Evolutionary conservation across 2,888 invertebrate genomes (phyloP).

Genomic region (Ectemnius continuus): DNA sequence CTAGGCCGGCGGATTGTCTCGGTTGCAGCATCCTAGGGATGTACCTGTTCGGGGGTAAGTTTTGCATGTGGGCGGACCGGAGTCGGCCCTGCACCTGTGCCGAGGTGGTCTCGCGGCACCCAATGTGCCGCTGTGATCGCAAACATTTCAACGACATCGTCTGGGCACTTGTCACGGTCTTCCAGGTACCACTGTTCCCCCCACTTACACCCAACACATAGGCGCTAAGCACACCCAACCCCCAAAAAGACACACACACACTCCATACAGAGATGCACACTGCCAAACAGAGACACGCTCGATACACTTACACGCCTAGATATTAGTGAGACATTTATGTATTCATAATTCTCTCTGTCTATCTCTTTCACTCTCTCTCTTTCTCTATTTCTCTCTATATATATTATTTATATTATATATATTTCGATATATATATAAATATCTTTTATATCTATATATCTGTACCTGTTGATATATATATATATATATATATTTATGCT

Average conservation of each 20-base stretch:
- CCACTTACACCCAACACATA: conserved; percentile 38
- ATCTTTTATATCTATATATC: conserved; percentile 23
- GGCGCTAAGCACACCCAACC: neutral
- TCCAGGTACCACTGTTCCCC: conserved; percentile 86
- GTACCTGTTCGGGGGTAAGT: conserved; percentile 99
- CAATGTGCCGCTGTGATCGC: conserved; percentile 96
- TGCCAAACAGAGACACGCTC: conserved; percentile 25
- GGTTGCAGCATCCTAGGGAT: conserved; percentile 97
- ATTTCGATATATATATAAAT: conserved; percentile 5
- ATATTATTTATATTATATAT: conserved; percentile 10
- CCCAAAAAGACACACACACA: too few species aligned
- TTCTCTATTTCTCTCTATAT: conserved; percentile 22
- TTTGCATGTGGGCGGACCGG: conserved; percentile 97
- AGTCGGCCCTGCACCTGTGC: conserved; percentile 94
- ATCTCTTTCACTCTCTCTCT: conserved; percentile 22
- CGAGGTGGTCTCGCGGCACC: conserved; percentile 92
- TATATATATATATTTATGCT: conserved; percentile 21
- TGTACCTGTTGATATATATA: conserved; percentile 26
- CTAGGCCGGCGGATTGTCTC: conserved; percentile 77
- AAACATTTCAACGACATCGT: conserved; percentile 99
- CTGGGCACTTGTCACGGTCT: conserved; percentile 98
- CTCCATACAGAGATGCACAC: conserved; percentile 16
- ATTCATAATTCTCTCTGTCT: conserved; percentile 23
- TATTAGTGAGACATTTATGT: conserved; percentile 18
- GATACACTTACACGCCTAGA: conserved; percentile 33